These are phyloP conservation scores for Hippoglossus stenolepis DNA, from an alignment of 2,113 vertebrate species.

Conservation along the genomic window DNA sequence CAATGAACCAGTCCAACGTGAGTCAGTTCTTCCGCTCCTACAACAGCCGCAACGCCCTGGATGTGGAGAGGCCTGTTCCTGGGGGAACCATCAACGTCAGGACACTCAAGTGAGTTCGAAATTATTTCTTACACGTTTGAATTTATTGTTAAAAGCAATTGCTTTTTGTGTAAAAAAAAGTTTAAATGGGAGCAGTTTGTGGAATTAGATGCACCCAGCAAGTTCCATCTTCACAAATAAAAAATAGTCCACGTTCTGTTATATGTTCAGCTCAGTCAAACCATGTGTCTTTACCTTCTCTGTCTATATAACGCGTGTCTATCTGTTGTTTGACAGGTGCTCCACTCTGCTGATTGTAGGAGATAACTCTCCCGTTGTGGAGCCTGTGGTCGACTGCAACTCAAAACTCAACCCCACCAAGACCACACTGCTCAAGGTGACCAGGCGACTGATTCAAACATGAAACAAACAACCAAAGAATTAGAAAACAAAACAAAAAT, in stretches of 20 bases:
- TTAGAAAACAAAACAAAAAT: not conserved
- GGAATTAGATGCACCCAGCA: not conserved
- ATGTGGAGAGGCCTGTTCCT: slow-evolving; percentile 89
- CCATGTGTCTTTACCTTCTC: not conserved
- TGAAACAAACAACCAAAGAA: not conserved
- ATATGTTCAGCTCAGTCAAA: too few species aligned
- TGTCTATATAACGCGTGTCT: not conserved
- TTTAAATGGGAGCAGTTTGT: too few species aligned
- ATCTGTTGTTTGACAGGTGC: slow-evolving; percentile 78
- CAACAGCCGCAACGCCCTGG: slow-evolving; percentile 89
- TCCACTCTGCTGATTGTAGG: slow-evolving; percentile 88
- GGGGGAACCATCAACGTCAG: slow-evolving; percentile 80
- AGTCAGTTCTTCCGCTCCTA: slow-evolving; percentile 92
- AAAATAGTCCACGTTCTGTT: too few species aligned
- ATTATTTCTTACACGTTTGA: not conserved
- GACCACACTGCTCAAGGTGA: slow-evolving; percentile 84
- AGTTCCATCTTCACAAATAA: too few species aligned
- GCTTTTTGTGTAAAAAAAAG: not conserved
- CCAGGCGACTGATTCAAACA: not conserved
- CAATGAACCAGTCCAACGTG: slow-evolving; percentile 92
- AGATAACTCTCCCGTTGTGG: slow-evolving; percentile 88
- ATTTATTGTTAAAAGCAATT: not conserved
- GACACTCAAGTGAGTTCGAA: slow-evolving; percentile 85
- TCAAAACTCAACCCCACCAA: slow-evolving; percentile 85
- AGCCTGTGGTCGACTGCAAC: slow-evolving; percentile 88